Conservation (phyloP, 2,888 invertebrate species). For the Apodemia duryi region DNA sequence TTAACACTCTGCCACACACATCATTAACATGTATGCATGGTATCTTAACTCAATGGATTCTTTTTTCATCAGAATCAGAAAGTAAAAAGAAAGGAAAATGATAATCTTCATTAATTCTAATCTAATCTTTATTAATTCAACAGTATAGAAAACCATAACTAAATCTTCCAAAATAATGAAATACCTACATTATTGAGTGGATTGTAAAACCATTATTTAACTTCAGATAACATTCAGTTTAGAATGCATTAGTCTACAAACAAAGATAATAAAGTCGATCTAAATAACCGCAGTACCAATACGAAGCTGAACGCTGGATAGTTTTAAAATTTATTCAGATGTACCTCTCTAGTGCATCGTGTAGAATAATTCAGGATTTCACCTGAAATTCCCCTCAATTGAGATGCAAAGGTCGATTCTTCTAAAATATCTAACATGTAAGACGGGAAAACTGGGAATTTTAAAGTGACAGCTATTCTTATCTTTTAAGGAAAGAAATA, state of each 20-base stretch:
- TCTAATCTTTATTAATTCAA: too few relatives aligned
- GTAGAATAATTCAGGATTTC: conserved; percentile 31
- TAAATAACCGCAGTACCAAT: conserved; percentile 5
- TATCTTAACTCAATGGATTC: too few relatives aligned
- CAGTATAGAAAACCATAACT: too few relatives aligned
- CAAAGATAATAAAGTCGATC: conserved; percentile 10
- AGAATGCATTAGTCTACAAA: not conserved
- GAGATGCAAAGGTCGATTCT: conserved; percentile 32
- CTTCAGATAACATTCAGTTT: not conserved
- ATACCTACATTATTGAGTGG: too few relatives aligned
- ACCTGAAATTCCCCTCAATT: conserved; percentile 25
- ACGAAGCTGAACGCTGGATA: conserved; percentile 12
- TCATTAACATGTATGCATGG: too few relatives aligned
- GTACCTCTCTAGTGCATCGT: conserved; percentile 32
- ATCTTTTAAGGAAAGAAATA: conserved; percentile 1
- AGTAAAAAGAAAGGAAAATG: too few relatives aligned
- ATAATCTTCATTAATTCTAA: too few relatives aligned
- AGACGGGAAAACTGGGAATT: conserved; percentile 18
- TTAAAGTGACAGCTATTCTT: conserved; percentile 14
- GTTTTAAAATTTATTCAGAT: conserved; percentile 12
- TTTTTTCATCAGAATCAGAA: too few relatives aligned
- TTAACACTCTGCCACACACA: too few relatives aligned
- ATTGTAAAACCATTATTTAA: too few relatives aligned
- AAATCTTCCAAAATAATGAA: too few relatives aligned
- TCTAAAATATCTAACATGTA: conserved; percentile 30